phyloP scores from a whole-genome alignment of 2,113 vertebrate species.

The Tauraco erythrolophus region DNA sequence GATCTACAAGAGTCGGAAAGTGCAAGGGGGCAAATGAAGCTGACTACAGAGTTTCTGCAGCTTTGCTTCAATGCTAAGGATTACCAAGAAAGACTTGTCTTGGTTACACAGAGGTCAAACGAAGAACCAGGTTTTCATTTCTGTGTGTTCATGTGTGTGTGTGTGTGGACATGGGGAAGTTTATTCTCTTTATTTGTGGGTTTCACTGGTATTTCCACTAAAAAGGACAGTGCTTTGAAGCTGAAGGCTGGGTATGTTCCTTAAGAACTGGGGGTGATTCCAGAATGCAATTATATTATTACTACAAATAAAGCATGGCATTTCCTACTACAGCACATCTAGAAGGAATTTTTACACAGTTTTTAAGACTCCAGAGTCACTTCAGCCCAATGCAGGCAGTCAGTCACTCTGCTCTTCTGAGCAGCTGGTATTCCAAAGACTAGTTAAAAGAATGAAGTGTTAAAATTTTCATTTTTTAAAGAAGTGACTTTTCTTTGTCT shows the following conservation, averaged over 20 bases:
- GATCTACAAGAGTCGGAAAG: not conserved
- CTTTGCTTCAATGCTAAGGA: not conserved
- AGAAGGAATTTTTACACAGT: not conserved
- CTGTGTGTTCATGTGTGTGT: not conserved
- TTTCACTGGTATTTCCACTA: not conserved
- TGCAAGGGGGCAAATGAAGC: not conserved
- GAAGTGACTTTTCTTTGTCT: not conserved
- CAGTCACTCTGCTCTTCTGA: not conserved
- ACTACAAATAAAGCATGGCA: not conserved
- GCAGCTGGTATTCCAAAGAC: too few species aligned
- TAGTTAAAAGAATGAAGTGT: not conserved
- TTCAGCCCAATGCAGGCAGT: not conserved
- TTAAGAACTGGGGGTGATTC: constrained; percentile 23
- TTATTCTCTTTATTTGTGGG: not conserved
- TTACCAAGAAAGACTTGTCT: not conserved
- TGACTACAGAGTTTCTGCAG: not conserved
- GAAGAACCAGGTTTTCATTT: not conserved
- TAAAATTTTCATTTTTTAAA: not conserved
- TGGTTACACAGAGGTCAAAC: not conserved
- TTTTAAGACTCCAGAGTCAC: not conserved
- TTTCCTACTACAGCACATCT: not conserved
- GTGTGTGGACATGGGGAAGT: not conserved
- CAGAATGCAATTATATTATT: constrained; percentile 1
- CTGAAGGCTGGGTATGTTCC: not conserved
- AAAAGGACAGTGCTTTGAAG: not conserved